Evolutionary conservation across 2,113 vertebrate species (phyloP).

Genomic region (Oreochromis tanganicae): DNA sequence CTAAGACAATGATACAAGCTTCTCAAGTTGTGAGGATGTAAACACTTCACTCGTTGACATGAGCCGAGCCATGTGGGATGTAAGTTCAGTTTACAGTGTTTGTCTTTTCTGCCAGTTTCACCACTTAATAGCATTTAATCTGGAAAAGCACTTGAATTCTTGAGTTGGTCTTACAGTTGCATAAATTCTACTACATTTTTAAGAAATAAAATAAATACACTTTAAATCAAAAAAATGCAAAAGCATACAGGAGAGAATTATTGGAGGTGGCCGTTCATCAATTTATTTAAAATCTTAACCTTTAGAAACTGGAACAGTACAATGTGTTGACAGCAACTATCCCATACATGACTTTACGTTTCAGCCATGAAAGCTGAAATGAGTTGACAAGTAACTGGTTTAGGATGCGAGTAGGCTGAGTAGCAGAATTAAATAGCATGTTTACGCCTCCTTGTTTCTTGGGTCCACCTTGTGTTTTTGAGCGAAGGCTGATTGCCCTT

Average conservation of each 20-base stretch:
- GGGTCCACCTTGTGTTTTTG: constrained; percentile 43
- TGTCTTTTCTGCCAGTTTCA: constrained; percentile 18
- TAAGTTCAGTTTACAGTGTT: constrained; percentile 13
- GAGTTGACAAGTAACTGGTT: constrained; percentile 8
- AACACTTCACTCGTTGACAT: constrained; percentile 49
- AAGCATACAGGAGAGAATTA: constrained; percentile 7
- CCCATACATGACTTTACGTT: constrained; percentile 42
- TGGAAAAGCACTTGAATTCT: constrained; percentile 17
- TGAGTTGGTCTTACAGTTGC: background rate
- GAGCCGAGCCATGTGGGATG: constrained; percentile 18
- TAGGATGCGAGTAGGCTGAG: background rate
- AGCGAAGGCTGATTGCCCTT: constrained; percentile 53
- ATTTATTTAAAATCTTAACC: constrained; percentile 53
- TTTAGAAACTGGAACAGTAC: constrained; percentile 49
- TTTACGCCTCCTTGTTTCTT: constrained; percentile 48
- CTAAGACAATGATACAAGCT: constrained; percentile 5
- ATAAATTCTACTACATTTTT: background rate
- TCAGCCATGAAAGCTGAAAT: background rate
- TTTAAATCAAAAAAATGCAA: background rate
- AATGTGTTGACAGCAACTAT: constrained; percentile 32
- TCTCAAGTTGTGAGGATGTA: constrained; percentile 38
- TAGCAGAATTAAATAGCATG: constrained; percentile 1
- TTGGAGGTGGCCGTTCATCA: constrained; percentile 27
- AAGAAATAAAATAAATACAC: constrained; percentile 8
- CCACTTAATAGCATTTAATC: constrained; percentile 23